phyloP scores from a whole-genome alignment of 2,113 vertebrate species.

The Chascanopsetta lugubris region DNA sequence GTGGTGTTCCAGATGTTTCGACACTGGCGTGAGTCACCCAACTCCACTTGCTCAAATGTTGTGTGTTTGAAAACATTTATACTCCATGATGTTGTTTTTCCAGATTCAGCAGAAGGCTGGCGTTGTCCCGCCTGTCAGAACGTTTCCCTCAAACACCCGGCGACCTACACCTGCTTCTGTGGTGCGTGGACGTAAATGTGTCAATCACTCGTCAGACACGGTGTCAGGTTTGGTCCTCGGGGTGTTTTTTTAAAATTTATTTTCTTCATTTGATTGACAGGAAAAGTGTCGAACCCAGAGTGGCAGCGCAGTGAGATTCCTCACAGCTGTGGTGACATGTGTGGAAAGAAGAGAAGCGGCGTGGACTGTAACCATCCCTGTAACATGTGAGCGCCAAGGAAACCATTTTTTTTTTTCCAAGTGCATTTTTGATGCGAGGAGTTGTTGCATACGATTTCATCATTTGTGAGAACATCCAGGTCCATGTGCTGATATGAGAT shows the following conservation, averaged over 20 bases:
- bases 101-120: constrained; percentile 94
- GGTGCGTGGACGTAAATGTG: constrained; percentile 79
- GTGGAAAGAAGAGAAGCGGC: constrained; percentile 92
- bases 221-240: neutral
- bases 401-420: no score
- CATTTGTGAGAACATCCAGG: no score
- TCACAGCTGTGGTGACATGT: constrained; percentile 98
- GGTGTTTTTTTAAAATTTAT: no score
- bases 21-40: no score
- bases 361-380: constrained; percentile 94
- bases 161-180: constrained; percentile 94
- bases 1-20: neutral
- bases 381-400: constrained; percentile 89
- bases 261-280: constrained; percentile 69
- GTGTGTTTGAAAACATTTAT: no score
- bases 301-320: constrained; percentile 98
- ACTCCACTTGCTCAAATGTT: no score
- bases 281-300: constrained; percentile 95
- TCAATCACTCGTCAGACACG: no score
- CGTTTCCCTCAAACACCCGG: constrained; percentile 86
- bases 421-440: no score
- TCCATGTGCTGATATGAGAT: no score
- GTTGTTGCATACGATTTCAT: no score
- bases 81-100: constrained; percentile 10
- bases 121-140: constrained; percentile 98